Evolutionary conservation across 2,888 invertebrate genomes (phyloP).

Genomic region (Amphipoea lucens): DNA sequence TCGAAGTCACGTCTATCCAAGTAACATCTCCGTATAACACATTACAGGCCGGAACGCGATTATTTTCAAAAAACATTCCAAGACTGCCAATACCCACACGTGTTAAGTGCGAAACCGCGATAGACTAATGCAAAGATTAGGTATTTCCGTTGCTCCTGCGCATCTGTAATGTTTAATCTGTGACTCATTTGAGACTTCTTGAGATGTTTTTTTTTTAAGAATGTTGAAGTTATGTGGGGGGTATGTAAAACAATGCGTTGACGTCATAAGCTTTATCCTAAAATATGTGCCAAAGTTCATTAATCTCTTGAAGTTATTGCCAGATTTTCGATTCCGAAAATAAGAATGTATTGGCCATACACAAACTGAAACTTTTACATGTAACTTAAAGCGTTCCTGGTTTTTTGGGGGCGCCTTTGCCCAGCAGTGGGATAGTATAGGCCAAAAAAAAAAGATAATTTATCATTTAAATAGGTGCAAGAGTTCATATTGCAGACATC

Average conservation of each 20-base stretch:
- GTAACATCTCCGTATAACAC: conserved; percentile 39
- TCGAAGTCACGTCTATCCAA: neutral
- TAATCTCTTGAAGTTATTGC: conserved; percentile 16
- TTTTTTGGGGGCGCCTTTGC: neutral
- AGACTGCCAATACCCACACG: conserved; percentile 72
- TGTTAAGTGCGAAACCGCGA: conserved; percentile 79
- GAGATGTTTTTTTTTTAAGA: conserved; percentile 37
- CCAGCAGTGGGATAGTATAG: neutral
- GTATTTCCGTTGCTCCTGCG: conserved; percentile 87
- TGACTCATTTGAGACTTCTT: conserved; percentile 70
- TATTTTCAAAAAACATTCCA: conserved; percentile 77
- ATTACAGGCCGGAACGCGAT: conserved; percentile 73
- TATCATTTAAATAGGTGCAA: neutral
- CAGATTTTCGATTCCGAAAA: neutral
- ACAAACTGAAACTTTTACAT: neutral
- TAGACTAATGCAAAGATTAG: conserved; percentile 88
- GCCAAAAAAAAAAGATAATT: too few species aligned
- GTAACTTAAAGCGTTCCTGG: neutral
- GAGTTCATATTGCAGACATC: neutral
- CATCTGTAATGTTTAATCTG: conserved; percentile 76
- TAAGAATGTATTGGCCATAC: too few species aligned
- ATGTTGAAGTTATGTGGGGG: conserved; percentile 51
- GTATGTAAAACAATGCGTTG: conserved; percentile 46
- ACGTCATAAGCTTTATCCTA: conserved; percentile 1
- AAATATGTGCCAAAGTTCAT: conserved; percentile 25